Evolutionary conservation across 1,140 invertebrate genomes (phyloP).

Genomic region (Cydia splendana): DNA sequence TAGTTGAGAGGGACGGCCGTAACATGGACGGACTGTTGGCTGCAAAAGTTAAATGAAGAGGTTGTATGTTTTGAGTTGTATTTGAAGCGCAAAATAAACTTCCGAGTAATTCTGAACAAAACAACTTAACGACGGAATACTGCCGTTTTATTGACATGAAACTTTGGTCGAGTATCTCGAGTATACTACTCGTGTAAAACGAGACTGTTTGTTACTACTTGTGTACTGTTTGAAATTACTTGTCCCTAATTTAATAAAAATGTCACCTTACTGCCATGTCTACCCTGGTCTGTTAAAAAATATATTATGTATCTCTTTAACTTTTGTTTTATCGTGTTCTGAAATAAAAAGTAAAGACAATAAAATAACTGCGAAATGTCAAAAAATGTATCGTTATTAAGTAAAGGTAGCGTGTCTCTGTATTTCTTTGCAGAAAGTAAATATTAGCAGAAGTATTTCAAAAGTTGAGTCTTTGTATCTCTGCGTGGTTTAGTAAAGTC

Average conservation of each 20-base stretch:
- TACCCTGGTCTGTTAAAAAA: neutral
- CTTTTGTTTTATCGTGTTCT: no score
- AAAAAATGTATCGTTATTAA: no score
- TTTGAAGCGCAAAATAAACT: neutral
- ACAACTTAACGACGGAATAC: neutral
- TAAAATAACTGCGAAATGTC: no score
- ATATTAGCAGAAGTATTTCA: neutral
- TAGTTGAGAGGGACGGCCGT: no score
- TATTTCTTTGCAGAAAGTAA: no score
- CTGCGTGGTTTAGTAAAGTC: neutral
- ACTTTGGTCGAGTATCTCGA: neutral
- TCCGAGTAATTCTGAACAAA: neutral
- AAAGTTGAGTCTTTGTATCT: neutral
- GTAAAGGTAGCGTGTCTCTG: no score
- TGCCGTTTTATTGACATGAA: conserved; percentile 13
- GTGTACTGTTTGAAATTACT: neutral
- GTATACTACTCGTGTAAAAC: neutral
- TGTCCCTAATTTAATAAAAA: neutral
- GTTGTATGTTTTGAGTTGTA: neutral
- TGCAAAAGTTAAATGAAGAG: neutral
- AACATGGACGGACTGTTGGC: neutral
- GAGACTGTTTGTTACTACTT: neutral
- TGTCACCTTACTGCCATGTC: neutral
- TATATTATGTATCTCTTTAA: neutral
- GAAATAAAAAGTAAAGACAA: no score